These are phyloP conservation scores for Aleiodes alternator DNA, from an alignment of 2,888 invertebrate species.

Conservation along the genomic window DNA sequence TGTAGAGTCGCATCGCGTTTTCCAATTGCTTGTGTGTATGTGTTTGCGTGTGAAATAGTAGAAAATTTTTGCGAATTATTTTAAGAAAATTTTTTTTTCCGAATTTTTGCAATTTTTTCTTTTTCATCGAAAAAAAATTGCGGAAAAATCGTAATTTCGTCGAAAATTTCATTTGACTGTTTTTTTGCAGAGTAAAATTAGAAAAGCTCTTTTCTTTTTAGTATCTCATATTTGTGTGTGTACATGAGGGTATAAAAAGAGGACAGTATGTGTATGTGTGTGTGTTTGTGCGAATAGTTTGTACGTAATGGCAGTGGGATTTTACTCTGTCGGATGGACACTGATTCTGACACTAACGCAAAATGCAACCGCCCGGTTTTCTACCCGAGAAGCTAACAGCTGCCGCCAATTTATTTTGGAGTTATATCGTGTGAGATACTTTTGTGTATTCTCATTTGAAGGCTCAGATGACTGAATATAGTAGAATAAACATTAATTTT, in stretches of 20 bases:
- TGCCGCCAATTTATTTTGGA: constrained; percentile 74
- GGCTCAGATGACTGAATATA: background rate
- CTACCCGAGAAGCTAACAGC: constrained; percentile 69
- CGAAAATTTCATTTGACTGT: background rate
- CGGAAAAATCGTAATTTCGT: background rate
- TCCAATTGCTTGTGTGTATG: constrained; percentile 1
- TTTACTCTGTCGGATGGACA: constrained; percentile 56
- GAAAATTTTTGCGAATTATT: constrained; percentile 18
- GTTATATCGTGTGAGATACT: constrained; percentile 49
- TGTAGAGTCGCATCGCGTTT: constrained; percentile 33
- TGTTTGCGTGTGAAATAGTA: background rate
- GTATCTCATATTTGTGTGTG: no score
- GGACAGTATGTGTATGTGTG: background rate
- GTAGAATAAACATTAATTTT: no score
- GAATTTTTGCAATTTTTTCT: background rate
- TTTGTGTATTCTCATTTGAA: constrained; percentile 5
- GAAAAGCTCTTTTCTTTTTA: no score
- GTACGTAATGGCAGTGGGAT: constrained; percentile 56
- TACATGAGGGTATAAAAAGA: background rate
- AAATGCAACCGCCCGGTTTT: constrained; percentile 57
- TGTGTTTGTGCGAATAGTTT: constrained; percentile 10
- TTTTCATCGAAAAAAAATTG: background rate
- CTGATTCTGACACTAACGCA: constrained; percentile 64
- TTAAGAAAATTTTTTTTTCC: background rate
- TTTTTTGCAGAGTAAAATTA: no score